phyloP scores from a whole-genome alignment of 2,888 invertebrate species.

The Drosophila emarginata region DNA sequence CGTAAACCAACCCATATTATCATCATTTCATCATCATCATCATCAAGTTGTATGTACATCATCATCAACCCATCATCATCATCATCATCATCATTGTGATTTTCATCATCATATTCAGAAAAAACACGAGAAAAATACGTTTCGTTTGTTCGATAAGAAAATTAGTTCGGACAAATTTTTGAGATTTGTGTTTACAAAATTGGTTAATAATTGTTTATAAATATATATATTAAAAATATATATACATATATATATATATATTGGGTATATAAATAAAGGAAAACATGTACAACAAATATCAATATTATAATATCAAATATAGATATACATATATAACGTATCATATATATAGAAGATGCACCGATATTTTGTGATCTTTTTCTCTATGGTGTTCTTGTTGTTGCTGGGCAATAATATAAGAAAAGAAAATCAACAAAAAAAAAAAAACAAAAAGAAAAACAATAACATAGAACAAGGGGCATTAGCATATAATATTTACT shows the following conservation, averaged over 20 bases:
- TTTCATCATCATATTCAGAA: conserved; percentile 83
- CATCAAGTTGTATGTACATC: conserved; percentile 77
- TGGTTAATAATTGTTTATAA: conserved; percentile 62
- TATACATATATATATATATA: not conserved
- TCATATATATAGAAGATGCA: conserved; percentile 46
- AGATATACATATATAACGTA: conserved; percentile 53
- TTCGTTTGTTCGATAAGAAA: conserved; percentile 83
- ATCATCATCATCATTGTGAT: conserved; percentile 81
- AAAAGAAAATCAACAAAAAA: conserved; percentile 37
- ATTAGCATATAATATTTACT: conserved; percentile 24
- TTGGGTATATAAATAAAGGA: conserved; percentile 25
- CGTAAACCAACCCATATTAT: conserved; percentile 41
- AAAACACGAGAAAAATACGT: conserved; percentile 84
- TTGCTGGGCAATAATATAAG: conserved; percentile 41
- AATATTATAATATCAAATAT: conserved; percentile 49
- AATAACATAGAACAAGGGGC: conserved; percentile 37
- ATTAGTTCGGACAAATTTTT: conserved; percentile 83
- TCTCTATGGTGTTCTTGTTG: conserved; percentile 26
- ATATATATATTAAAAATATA: conserved; percentile 1
- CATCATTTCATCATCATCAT: conserved; percentile 61
- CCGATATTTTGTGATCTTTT: conserved; percentile 36
- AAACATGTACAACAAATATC: conserved; percentile 71
- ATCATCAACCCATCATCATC: conserved; percentile 78
- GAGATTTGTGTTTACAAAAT: conserved; percentile 75
- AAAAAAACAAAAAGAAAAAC: conserved; percentile 51